Conservation (phyloP, 2,113 vertebrate species). For the Rallus limicola region DNA sequence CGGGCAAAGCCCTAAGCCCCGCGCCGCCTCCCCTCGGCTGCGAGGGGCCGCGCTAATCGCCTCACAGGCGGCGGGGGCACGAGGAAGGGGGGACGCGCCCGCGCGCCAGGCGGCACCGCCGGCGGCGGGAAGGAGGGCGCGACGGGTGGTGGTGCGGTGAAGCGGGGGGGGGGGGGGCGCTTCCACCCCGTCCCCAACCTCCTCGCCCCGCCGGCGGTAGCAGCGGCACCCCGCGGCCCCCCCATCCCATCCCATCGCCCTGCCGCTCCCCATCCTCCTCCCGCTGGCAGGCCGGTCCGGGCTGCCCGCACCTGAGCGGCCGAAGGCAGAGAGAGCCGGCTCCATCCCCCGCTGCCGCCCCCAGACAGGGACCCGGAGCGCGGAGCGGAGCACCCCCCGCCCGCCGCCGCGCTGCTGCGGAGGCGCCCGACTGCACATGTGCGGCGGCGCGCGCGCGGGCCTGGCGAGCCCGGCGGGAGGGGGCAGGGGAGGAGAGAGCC, state of each 20-base stretch:
- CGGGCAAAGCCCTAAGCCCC: not conserved
- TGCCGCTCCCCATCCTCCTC: not conserved
- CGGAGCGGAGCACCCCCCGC: not conserved
- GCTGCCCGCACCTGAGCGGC: not conserved
- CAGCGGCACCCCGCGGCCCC: not conserved
- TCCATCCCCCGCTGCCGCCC: conserved; percentile 1
- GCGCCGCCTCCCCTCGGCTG: not conserved
- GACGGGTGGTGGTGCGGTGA: not conserved
- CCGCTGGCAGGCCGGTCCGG: not conserved
- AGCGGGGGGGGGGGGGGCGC: not conserved
- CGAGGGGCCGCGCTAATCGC: not conserved
- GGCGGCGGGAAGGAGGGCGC: not conserved
- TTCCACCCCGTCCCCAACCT: not conserved
- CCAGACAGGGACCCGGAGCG: not conserved
- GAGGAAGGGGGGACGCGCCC: not conserved
- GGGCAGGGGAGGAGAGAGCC: not conserved
- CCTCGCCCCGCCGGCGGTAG: not conserved
- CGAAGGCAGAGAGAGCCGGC: not conserved
- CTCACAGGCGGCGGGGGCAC: not conserved
- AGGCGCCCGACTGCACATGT: conserved; percentile 13
- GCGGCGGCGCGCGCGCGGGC: not conserved
- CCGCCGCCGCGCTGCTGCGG: not conserved
- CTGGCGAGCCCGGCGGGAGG: not conserved
- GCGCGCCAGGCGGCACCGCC: not conserved
- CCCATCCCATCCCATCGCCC: not conserved